Evolutionary conservation across 2,797 vertebrate species (phyloP).

Genomic region (Gastrophryne carolinensis): DNA sequence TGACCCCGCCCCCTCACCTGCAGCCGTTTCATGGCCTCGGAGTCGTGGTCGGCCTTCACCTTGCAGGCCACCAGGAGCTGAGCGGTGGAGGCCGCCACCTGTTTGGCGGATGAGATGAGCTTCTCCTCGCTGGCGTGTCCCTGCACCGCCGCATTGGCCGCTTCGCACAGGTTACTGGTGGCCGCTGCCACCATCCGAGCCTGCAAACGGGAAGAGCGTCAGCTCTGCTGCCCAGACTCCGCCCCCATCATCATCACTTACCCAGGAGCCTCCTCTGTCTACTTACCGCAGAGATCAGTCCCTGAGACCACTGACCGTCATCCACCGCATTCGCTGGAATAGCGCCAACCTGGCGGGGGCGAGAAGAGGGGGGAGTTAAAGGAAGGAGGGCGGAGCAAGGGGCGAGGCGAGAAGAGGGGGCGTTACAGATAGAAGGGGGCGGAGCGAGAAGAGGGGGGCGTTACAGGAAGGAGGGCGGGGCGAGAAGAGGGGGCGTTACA

Average conservation of each 20-base stretch:
- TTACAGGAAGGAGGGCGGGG: background rate
- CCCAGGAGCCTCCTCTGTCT: background rate
- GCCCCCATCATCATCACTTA: too few relatives aligned
- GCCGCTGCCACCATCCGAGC: constrained; percentile 85
- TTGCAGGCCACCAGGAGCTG: constrained; percentile 87
- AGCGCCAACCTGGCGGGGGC: constrained; percentile 80
- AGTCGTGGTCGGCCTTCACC: constrained; percentile 87
- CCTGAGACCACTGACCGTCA: constrained; percentile 97
- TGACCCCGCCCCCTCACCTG: constrained; percentile 72
- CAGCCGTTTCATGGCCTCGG: constrained; percentile 84
- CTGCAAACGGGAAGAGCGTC: constrained; percentile 49
- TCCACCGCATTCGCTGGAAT: constrained; percentile 90
- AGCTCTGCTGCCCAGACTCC: background rate
- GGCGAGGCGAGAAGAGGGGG: too few relatives aligned
- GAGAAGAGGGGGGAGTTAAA: too few relatives aligned
- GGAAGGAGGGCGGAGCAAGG: too few relatives aligned
- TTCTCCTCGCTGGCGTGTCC: constrained; percentile 86
- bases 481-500: background rate
- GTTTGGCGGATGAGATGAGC: constrained; percentile 84
- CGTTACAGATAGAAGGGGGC: too few relatives aligned
- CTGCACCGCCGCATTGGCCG: constrained; percentile 81
- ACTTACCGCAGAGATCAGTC: constrained; percentile 96
- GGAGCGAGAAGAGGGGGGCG: too few relatives aligned
- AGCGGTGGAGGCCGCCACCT: constrained; percentile 82
- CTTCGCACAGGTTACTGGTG: constrained; percentile 82